Conservation (phyloP, 1,140 invertebrate species). For the Choristoneura fumiferana region DNA sequence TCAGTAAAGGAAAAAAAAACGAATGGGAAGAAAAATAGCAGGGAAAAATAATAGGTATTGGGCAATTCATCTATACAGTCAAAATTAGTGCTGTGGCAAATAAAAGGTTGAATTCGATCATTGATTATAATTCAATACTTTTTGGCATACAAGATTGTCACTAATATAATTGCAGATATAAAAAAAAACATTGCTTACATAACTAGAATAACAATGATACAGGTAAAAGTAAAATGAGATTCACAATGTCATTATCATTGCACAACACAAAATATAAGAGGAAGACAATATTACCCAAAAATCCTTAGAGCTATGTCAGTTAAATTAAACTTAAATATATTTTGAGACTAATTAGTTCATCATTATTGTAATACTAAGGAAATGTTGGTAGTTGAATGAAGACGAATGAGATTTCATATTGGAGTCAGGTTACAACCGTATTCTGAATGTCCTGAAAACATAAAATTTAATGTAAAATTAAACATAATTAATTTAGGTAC, state of each 20-base stretch:
- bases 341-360: not conserved
- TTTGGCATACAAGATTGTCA: not conserved
- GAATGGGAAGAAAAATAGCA: too few relatives aligned
- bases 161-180: not conserved
- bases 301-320: not conserved
- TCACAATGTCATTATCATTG: not conserved
- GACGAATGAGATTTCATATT: conserved; percentile 41
- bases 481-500: too few relatives aligned
- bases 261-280: conserved; percentile 4
- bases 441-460: conserved; percentile 81
- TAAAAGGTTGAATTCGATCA: too few relatives aligned
- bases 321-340: conserved; percentile 1
- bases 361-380: too few relatives aligned
- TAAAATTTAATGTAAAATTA: conserved; percentile 26
- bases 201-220: not conserved
- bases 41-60: too few relatives aligned
- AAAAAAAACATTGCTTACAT: not conserved
- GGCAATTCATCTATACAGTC: too few relatives aligned
- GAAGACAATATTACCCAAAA: conserved; percentile 17
- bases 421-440: conserved; percentile 72
- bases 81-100: too few relatives aligned
- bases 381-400: too few relatives aligned
- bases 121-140: too few relatives aligned
- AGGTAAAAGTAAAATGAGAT: not conserved
- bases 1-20: too few relatives aligned